Evolutionary conservation across 2,113 vertebrate genomes (phyloP).

Genomic region (Larimichthys crocea): DNA sequence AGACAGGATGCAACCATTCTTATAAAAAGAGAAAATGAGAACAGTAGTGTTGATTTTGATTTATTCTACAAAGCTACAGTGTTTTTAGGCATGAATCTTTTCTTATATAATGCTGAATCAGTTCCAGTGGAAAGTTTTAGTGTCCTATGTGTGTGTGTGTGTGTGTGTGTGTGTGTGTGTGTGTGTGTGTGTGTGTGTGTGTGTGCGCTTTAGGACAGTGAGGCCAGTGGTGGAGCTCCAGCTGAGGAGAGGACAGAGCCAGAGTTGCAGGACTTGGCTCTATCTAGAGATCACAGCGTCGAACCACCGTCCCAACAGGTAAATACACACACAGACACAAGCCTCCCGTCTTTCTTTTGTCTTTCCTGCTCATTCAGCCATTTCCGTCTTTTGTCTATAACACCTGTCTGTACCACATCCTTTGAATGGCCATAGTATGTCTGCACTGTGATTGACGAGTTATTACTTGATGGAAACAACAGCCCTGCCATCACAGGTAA

Average conservation of each 20-base stretch:
- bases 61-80: too few species aligned
- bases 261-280: constrained; percentile 75
- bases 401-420: neutral
- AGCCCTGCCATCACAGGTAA: neutral
- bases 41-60: neutral
- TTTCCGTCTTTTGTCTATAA: neutral
- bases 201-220: constrained; percentile 73
- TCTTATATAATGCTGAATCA: neutral
- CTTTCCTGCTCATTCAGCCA: neutral
- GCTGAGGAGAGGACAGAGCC: constrained; percentile 81
- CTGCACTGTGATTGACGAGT: neutral
- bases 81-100: neutral
- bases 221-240: constrained; percentile 66
- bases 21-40: neutral
- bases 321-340: constrained; percentile 34
- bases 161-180: neutral
- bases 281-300: constrained; percentile 80
- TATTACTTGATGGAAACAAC: neutral
- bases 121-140: neutral
- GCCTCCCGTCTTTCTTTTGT: neutral
- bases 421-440: neutral
- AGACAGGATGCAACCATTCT: neutral
- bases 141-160: constrained; percentile 1
- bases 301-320: constrained; percentile 80
- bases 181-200: neutral